Conservation (phyloP, 2,797 vertebrate genomes). For the Lindbergichthys nudifrons region DNA sequence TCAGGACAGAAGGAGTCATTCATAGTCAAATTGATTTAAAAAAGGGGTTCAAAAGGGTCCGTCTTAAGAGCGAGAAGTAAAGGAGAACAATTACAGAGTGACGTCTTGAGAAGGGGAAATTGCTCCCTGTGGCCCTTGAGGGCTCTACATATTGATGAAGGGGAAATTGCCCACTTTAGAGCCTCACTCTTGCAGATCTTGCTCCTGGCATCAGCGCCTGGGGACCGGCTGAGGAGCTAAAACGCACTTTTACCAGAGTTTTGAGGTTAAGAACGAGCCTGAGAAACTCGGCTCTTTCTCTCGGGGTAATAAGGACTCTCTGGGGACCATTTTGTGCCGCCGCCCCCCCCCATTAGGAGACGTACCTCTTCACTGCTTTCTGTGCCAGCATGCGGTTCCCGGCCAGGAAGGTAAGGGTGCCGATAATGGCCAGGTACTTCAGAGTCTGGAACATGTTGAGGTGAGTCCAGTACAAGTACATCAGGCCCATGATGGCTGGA, state of each 20-base stretch:
- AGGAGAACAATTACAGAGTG: constrained; percentile 52
- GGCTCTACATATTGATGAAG: constrained; percentile 67
- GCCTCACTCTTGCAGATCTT: constrained; percentile 40
- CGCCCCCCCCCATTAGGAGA: constrained; percentile 18
- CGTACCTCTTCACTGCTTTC: constrained; percentile 97
- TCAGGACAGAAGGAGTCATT: constrained; percentile 48
- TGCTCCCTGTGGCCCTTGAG: constrained; percentile 56
- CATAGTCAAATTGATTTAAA: constrained; percentile 31
- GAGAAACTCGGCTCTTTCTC: constrained; percentile 35
- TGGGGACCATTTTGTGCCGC: constrained; percentile 23
- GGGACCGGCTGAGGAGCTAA: constrained; percentile 32
- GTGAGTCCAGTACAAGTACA: constrained; percentile 99
- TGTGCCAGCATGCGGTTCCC: constrained; percentile 99
- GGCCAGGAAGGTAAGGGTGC: constrained; percentile 95
- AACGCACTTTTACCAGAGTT: constrained; percentile 33
- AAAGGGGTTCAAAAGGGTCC: constrained; percentile 33
- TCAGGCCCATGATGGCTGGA: constrained; percentile 94
- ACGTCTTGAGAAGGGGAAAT: constrained; percentile 50
- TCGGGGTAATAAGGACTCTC: constrained; percentile 52
- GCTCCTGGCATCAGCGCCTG: constrained; percentile 34
- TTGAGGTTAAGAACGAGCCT: constrained; percentile 38
- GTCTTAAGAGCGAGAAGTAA: constrained; percentile 10
- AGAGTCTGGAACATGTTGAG: constrained; percentile 99
- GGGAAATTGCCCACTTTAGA: constrained; percentile 60
- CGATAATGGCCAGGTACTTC: constrained; percentile 96